A percentile compares a stretch with the other conserved stretches of the same genome.
Evolutionary conservation across 2,113 vertebrate genomes (phyloP).

Genomic region (Vulpes lagopus): DNA sequence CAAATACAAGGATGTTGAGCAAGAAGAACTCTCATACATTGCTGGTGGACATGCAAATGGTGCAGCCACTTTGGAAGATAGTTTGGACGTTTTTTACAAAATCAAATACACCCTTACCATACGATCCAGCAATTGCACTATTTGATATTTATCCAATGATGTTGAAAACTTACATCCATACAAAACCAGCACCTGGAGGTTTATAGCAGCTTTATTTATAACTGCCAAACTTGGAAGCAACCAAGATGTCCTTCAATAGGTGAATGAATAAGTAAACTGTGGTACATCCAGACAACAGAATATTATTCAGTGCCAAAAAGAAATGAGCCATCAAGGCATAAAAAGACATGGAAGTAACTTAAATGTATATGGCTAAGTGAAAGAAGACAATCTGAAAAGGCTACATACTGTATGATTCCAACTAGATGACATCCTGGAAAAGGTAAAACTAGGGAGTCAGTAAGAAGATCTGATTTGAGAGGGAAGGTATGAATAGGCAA

Average conservation of each 20-base stretch:
- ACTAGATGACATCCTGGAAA: not conserved
- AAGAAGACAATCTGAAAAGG: not conserved
- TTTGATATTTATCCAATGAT: not conserved
- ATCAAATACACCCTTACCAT: not conserved
- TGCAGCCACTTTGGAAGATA: not conserved
- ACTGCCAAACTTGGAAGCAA: not conserved
- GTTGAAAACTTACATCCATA: not conserved
- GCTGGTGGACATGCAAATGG: not conserved
- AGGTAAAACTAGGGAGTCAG: not conserved
- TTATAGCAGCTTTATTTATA: not conserved
- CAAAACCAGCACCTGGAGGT: not conserved
- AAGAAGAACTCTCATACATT: not conserved
- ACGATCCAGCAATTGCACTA: not conserved
- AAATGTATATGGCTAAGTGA: not conserved
- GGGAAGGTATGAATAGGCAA: not conserved
- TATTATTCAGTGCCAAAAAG: not conserved
- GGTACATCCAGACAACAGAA: not conserved
- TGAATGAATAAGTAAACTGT: not conserved
- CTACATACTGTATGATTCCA: not conserved
- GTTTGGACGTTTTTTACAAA: not conserved
- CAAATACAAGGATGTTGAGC: not conserved
- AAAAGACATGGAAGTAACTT: not conserved
- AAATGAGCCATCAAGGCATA: not conserved
- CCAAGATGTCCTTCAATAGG: not conserved
- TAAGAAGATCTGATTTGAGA: not conserved